A percentile compares a stretch with the other conserved stretches of the same genome.
phyloP scores from a whole-genome alignment of 2,113 vertebrate genomes.

The Nesoenas mayeri region DNA sequence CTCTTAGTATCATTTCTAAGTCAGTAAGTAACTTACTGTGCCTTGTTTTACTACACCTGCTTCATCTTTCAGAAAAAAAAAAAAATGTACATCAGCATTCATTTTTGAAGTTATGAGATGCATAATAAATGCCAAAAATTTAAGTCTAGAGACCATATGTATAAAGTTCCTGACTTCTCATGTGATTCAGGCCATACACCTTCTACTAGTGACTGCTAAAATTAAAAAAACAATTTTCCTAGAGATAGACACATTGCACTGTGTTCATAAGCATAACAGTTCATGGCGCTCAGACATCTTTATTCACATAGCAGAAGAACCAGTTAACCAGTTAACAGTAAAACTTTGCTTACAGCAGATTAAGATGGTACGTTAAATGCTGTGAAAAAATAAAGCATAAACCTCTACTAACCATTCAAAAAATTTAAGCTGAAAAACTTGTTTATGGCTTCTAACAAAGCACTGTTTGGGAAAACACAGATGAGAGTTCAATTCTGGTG shows the following conservation, averaged over 20 bases:
- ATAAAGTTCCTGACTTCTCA: neutral
- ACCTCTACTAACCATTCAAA: neutral
- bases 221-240: neutral
- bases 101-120: neutral
- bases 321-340: neutral
- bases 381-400: neutral
- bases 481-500: neutral
- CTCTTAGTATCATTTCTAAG: neutral
- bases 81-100: neutral
- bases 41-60: accelerated
- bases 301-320: neutral
- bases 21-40: accelerated
- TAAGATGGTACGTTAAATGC: neutral
- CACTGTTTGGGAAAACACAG: neutral
- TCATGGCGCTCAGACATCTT: neutral
- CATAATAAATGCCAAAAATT: neutral
- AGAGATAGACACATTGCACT: neutral
- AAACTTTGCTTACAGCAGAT: neutral
- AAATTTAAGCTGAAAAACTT: neutral
- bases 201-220: neutral
- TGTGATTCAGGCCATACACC: accelerated
- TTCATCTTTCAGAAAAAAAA: neutral
- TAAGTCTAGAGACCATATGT: neutral
- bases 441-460: neutral
- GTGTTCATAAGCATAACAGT: neutral